Conservation (phyloP, 2,113 vertebrate genomes). For the Ptychochromis oligacanthus region DNA sequence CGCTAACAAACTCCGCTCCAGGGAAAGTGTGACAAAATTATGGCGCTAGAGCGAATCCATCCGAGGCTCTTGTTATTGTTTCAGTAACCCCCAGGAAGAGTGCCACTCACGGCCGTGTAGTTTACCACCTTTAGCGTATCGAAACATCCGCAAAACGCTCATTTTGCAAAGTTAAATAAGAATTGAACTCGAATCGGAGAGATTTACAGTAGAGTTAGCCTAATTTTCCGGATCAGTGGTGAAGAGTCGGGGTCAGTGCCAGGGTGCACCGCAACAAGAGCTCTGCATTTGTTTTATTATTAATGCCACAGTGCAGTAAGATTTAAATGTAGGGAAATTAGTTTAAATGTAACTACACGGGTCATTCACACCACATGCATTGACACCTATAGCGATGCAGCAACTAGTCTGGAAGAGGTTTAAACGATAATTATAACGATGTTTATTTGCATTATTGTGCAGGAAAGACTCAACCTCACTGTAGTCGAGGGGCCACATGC, state of each 20-base stretch:
- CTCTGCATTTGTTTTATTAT: background rate
- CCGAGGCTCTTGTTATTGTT: constrained; percentile 33
- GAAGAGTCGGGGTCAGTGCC: constrained; percentile 7
- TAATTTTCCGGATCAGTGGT: background rate
- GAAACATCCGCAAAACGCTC: background rate
- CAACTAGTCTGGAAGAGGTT: background rate
- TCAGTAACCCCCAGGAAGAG: background rate
- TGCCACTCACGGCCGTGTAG: background rate
- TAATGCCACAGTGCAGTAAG: background rate
- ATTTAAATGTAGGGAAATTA: background rate
- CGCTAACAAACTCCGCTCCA: constrained; percentile 55
- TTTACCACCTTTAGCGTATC: background rate
- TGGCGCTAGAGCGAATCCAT: constrained; percentile 64
- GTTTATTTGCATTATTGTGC: background rate
- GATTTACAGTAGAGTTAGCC: background rate
- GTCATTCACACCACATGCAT: background rate
- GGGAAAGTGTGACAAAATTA: constrained; percentile 71
- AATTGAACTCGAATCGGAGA: background rate
- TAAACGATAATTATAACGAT: background rate
- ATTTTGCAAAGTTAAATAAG: background rate
- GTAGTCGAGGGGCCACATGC: background rate
- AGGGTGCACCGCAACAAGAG: background rate
- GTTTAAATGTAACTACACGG: background rate
- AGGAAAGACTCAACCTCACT: background rate
- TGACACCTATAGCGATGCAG: background rate